Percentiles rank a stretch among this genome's conserved stretches.
Evolutionary conservation across 2,113 vertebrate genomes (phyloP).

Genomic region (Micronycteris hirsuta): DNA sequence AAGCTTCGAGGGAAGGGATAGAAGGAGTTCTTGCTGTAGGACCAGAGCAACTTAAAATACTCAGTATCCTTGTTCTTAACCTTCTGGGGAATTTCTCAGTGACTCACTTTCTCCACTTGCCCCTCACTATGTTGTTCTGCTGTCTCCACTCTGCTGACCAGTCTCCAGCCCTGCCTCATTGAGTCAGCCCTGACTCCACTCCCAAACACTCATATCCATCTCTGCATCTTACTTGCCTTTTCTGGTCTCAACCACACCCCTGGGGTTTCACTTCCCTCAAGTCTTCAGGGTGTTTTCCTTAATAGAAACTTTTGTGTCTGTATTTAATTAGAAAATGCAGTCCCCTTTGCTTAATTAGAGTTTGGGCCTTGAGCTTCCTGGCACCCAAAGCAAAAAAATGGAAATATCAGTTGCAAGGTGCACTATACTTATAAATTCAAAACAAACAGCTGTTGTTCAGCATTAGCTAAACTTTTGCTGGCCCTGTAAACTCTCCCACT

Average conservation of each 20-base stretch:
- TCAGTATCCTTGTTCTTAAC: background rate
- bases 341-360: background rate
- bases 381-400: background rate
- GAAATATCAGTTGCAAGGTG: background rate
- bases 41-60: background rate
- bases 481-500: background rate
- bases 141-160: background rate
- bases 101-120: background rate
- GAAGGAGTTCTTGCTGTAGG: background rate
- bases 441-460: background rate
- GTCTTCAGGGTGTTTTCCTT: background rate
- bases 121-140: background rate
- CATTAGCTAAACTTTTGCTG: background rate
- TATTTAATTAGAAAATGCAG: background rate
- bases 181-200: background rate
- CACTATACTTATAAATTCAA: background rate
- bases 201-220: background rate
- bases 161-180: background rate
- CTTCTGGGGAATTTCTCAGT: background rate
- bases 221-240: background rate
- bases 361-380: background rate
- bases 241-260: background rate
- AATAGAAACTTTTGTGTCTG: background rate
- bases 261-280: background rate
- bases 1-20: background rate